These are phyloP conservation scores for Tupaia chinensis DNA, from an alignment of 2,113 vertebrate genomes.

Conservation along the genomic window DNA sequence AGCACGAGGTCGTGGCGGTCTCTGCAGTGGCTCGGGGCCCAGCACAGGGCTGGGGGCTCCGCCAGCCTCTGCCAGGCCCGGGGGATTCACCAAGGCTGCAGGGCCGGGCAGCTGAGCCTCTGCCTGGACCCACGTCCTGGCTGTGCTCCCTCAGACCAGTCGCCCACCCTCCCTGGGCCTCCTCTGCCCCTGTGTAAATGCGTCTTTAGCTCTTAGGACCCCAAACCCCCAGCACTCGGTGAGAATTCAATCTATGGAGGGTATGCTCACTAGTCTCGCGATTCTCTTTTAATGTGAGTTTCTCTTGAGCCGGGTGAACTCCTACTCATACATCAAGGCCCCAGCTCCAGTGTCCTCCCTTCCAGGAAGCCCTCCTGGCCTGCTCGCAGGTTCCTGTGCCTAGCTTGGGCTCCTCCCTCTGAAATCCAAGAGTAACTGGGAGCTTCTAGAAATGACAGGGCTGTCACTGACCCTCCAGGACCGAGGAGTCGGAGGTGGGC, in stretches of 20 bases:
- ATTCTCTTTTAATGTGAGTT: background rate
- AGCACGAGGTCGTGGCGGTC: background rate
- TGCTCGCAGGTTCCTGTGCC: background rate
- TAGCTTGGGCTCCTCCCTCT: background rate
- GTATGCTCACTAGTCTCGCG: background rate
- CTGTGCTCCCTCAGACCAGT: background rate
- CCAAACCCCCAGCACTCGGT: background rate
- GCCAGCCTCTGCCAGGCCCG: background rate
- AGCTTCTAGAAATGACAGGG: background rate
- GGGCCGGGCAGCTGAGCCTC: background rate
- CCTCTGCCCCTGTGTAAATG: background rate
- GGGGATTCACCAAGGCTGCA: background rate
- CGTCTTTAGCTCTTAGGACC: background rate
- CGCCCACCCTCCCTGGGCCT: background rate
- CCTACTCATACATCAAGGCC: background rate
- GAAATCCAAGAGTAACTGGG: background rate
- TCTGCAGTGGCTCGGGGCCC: background rate
- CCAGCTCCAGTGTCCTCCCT: background rate
- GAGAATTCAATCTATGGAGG: background rate
- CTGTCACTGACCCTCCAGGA: background rate
- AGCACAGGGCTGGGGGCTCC: background rate
- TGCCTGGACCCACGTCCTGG: background rate
- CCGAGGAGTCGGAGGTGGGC: background rate
- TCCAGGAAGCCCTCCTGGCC: background rate
- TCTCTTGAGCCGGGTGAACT: background rate